Base-by-base conservation (phyloP, 2,797 vertebrate species). In the Spondyliosoma cantharus region DNA sequence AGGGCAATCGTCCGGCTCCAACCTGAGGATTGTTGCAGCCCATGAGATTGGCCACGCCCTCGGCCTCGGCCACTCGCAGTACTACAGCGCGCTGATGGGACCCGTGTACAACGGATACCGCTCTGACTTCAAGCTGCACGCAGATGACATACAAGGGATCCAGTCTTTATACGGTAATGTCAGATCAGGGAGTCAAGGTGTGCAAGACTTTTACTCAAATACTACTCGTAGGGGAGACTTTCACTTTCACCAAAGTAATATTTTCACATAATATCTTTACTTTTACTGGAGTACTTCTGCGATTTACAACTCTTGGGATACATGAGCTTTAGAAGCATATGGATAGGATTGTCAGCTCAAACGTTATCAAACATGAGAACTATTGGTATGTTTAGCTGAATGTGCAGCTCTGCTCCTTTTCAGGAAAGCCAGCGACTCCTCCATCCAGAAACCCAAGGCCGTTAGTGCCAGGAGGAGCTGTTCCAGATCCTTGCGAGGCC, bases 21-120 rank as follows among this genome's bases (percentile, higher is more conserved):
- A 97, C 90, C 92, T 97, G 75, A 94, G 95, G 77, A 96, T 97
- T 37, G 95, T 97, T 1, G 96, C 96, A 0, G 94, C 96, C 19
- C 96, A 97, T 11, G 96, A 97, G 89, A 94, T 97, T 1, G 96
- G 96, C 72, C 96, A 97, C 1, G 95, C 95, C 17, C 92, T 97
- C 1, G 96, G 96, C 15, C 92, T 97, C 56, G 96, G 96, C 25
- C 96, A 97, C 86, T 97, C 96, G 0, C 92, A 95, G 37, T 86
- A 94, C 60, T 72, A 89, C 57, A 86, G 53, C 0, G 96, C 96
- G 0, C 91, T 97, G 57, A 97, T 97, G 96, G 96, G 93, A 3
- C 95, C 96, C 0, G 86, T 96, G 45, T 97, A 97, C 76, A 75
- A 64, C 13, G 96, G 96, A 14, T 97, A 96, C 88, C 92, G 61